phyloP scores from a whole-genome alignment of 1,140 invertebrate genomes.

The Calephelis nemesis region DNA sequence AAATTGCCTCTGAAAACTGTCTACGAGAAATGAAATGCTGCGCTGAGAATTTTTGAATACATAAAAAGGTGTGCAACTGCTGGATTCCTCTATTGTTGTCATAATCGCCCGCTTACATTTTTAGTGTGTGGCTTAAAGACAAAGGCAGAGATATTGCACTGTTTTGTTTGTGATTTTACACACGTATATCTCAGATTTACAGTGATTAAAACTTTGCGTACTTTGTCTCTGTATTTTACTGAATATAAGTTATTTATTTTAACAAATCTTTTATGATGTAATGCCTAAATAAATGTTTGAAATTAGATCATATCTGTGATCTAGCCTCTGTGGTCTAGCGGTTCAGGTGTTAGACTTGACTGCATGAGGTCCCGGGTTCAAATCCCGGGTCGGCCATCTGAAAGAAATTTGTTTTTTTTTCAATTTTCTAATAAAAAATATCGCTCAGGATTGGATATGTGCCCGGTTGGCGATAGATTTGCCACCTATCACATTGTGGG shows the following conservation, averaged over 20 bases:
- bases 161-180: slow-evolving; percentile 13
- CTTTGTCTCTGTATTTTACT: neutral
- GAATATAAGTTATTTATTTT: too few relatives aligned
- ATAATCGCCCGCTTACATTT: slow-evolving; percentile 37
- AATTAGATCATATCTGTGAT: too few relatives aligned
- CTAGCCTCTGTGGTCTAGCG: neutral
- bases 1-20: slow-evolving; percentile 15
- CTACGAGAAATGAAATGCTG: slow-evolving; percentile 21
- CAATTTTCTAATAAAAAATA: too few relatives aligned
- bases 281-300: too few relatives aligned
- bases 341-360: neutral
- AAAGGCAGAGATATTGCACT: slow-evolving; percentile 8
- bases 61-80: slow-evolving; percentile 25
- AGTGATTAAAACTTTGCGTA: neutral
- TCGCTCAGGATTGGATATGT: too few relatives aligned
- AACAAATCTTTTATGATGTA: too few relatives aligned
- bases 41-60: slow-evolving; percentile 25
- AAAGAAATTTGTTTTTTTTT: too few relatives aligned
- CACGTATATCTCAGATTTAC: neutral
- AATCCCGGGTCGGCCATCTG: too few relatives aligned
- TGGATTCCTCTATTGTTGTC: slow-evolving; percentile 31
- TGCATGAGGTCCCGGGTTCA: too few relatives aligned
- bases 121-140: slow-evolving; percentile 24
- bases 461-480: too few relatives aligned
- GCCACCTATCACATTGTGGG: too few relatives aligned